Evolutionary conservation across 2,797 vertebrate genomes (phyloP).

Genomic region (Anabacerthia variegaticeps): DNA sequence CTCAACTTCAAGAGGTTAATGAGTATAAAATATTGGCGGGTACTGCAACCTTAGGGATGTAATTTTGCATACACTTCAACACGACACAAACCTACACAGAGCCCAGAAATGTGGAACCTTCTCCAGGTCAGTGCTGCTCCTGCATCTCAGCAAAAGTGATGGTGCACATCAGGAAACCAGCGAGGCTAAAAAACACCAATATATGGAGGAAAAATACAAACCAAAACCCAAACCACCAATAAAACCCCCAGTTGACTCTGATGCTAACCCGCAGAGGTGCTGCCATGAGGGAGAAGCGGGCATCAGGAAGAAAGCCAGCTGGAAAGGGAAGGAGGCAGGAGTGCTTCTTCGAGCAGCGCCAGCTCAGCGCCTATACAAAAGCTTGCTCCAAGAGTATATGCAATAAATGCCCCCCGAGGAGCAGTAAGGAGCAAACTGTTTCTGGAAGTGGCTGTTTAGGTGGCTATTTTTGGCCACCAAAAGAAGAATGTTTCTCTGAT

Average conservation of each 20-base stretch:
- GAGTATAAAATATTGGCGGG: not conserved
- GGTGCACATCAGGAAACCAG: not conserved
- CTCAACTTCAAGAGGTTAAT: not conserved
- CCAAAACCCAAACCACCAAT: not conserved
- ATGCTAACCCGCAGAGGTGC: not conserved
- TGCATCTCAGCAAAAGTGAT: not conserved
- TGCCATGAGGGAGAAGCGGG: not conserved
- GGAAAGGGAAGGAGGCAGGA: not conserved
- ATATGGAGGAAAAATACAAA: not conserved
- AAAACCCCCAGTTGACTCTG: not conserved
- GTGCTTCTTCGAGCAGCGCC: not conserved
- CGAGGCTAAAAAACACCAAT: not conserved
- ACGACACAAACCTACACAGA: not conserved
- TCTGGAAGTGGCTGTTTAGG: not conserved
- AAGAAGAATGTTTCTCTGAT: not conserved
- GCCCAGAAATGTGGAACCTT: not conserved
- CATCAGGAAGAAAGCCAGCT: not conserved
- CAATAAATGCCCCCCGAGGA: accelerated
- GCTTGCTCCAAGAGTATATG: not conserved
- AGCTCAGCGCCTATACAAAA: not conserved
- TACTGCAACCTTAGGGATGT: not conserved
- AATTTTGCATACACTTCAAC: not conserved
- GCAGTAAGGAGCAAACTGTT: not conserved
- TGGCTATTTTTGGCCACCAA: not conserved
- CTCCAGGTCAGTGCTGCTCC: not conserved